Evolutionary conservation across 2,888 invertebrate genomes (phyloP), one percentile per base, ranked within the genome.

Genomic region (Drosophila putrida): DNA sequence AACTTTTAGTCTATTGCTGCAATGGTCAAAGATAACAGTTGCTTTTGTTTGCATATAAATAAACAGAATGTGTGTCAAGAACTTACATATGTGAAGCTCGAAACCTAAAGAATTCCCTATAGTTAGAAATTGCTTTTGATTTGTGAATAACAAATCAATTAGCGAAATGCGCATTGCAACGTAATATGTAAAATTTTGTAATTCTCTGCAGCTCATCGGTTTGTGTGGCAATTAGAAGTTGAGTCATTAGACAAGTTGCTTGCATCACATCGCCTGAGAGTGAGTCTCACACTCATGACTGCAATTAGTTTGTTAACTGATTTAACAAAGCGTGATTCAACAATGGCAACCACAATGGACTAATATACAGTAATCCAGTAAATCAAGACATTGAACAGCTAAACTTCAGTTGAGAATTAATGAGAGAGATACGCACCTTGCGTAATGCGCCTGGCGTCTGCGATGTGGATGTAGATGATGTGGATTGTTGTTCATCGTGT

Each of bases 401-500:
- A 8, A 6, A 2, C n/a, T 38, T 38, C 6, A 13, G 6, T 6
- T 13, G 44, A 31, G 20, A 20, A 10, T 1, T 1, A 6, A 4
- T 31, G 15, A 0, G 20, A 10, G 9, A 5, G 8, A 13, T 33
- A 80, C 78, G 68, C 75, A 92, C 93, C 90, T 93, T 93, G 79
- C 93, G 89, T 62, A 92, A 78, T 58, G 89, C 90, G 71, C 92
- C 91, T 43, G 94, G 94, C 31, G 94, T 93, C 76, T 90, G 92
- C 61, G 90, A 88, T 60, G 90, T 86, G 60, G 90, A 86, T 55
- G 90, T 54, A 46, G 73, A 47, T 15, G 68, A 58, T 58, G 82
- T 67, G 57, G 74, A 31, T 31, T 80, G 75, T 25, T 93, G 94
- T 59, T 94, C 94, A 88, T 95, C 95, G 10, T 94, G 94, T 8